Conservation (phyloP, 2,113 vertebrate species). For the Acinonyx jubatus region DNA sequence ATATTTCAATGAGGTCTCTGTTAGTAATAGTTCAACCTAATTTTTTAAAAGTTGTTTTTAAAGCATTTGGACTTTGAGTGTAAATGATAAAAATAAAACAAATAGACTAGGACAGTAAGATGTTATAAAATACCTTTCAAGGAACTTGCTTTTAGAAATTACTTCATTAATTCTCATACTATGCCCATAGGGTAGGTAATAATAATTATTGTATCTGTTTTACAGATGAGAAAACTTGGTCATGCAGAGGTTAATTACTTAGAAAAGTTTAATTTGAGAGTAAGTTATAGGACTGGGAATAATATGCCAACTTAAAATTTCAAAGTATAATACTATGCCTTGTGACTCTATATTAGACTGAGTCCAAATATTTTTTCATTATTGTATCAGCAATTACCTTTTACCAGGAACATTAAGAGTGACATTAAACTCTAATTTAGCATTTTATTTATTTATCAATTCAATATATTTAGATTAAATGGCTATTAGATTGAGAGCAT, state of each 20-base stretch:
- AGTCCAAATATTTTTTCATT: background rate
- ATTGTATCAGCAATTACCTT: background rate
- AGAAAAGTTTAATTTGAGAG: conserved; percentile 49
- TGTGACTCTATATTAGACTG: background rate
- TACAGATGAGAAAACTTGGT: conserved; percentile 60
- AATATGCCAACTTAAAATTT: background rate
- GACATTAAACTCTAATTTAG: background rate
- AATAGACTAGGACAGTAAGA: background rate
- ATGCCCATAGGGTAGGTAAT: background rate
- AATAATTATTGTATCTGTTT: conserved; percentile 50
- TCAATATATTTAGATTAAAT: background rate
- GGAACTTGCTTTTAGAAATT: background rate
- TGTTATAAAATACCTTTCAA: conserved; percentile 12
- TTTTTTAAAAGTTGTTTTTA: background rate
- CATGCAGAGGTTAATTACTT: conserved; percentile 66
- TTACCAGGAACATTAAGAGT: background rate
- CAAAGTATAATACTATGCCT: background rate
- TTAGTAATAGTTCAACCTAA: background rate
- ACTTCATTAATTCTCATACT: conserved; percentile 51
- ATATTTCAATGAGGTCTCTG: background rate
- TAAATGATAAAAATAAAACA: background rate
- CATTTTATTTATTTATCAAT: background rate
- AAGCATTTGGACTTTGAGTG: background rate
- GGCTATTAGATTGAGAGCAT: background rate
- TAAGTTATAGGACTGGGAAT: background rate